Base-by-base conservation (phyloP, 1,140 invertebrate species). In the Drosophila nannoptera region DNA sequence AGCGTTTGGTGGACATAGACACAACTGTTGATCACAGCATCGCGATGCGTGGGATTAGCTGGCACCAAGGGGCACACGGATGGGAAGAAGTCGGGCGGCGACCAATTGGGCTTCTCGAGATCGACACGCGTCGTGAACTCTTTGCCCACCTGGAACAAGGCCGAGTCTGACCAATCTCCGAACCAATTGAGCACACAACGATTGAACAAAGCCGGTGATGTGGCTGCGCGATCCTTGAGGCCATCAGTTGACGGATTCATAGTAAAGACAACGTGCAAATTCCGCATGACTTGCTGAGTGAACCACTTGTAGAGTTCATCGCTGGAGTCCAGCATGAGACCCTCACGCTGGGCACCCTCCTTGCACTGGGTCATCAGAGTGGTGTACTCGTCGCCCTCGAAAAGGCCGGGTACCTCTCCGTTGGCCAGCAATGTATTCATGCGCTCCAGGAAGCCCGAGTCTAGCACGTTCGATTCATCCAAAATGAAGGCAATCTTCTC, bases 181-280 rank as follows among this genome's bases (percentile, higher is more conserved):
- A 99, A 99, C 99, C 99, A 99, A 90, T 99, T 99, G 40, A 99
- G 92, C 1, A 99, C 99, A 91, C 99, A 99, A 89, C 98, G 94
- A 92, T 99, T 99, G 92, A 99, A 99, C 14, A 99, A 91, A 22
- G 99, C 99, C 55, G 99, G 99, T 3, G 98, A 99, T 0, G 99
- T 99, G 4, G 98, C 96, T 3, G 99, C 98, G 64, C 98, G 92
- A 90, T 99, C 98, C 90, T 99, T 99, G 4, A 99, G 92, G 0
- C 98, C 99, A 89, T 99, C 97, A 0, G 97, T 97, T 4, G 96
- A 98, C 7, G 99, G 99, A 91, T 99, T 99, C 99, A 99, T 99
- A 0, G 99, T 99, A 89, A 99, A 99, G 7, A 99, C 98, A 29
- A 99, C 98, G 90, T 99, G 99, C 4, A 99, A 92, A 91, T 99